Base-by-base conservation (phyloP, 2,113 vertebrate genomes). In the Sturnira hondurensis region DNA sequence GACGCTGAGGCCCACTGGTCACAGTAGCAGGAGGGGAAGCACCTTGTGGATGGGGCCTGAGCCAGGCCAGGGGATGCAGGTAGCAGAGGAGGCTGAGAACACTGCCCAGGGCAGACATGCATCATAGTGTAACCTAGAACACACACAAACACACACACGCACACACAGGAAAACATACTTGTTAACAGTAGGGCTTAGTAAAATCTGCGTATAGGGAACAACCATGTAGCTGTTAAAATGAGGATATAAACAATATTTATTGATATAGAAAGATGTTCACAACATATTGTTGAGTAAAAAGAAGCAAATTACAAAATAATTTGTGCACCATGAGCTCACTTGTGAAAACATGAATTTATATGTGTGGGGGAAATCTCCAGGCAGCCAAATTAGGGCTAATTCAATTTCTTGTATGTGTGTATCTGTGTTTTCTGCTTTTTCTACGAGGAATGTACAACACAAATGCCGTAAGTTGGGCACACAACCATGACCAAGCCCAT, bases 251-350 rank as follows among this genome's bases (percentile, higher is more conserved):
- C 71, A 97, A 52, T 87, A 91, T 78, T 93, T 94, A 91, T 70
- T 70, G 93, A 82, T 91, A 73, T 87, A 82, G 91, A 96, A 97
- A 96, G 93, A 96, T 94, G 96, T 56, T 91, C 77, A 54, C 52
- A 96, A 68, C 96, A 97, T 88, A 96, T 61, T 96, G 95, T 88
- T 36, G 28, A 95, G 83, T 43, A 26, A 58, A 74, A 63, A 47
- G 82, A 94, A 94, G 68, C 96, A 96, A 96, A 95, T 97, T 95
- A 87, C 77, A 95, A 95, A 97, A 93, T 94, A 96, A 96, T 96
- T 94, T 94, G 82, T 83, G 61, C 43, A 86, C 68, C 86, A 93
- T 74, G 86, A 92, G 77, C 50, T 28, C 88, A 85, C 88, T 96
- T 92, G 38, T 63, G 13, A 86, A 84, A 93, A 94, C 82, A 67